Evolutionary conservation across 2,113 vertebrate species (phyloP).

Genomic region (Passer domesticus): DNA sequence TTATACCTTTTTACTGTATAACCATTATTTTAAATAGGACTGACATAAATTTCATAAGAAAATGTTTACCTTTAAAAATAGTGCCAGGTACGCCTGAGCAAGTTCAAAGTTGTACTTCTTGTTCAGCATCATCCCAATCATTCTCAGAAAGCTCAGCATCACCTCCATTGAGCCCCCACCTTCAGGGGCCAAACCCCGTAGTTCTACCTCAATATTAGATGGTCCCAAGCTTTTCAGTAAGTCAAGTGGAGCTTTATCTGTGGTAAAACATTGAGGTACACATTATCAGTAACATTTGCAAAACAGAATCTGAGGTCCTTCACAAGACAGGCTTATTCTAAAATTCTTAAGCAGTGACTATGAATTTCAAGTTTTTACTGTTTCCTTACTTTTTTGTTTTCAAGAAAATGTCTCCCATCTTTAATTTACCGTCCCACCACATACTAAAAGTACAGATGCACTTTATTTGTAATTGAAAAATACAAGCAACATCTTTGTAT

Average conservation of each 20-base stretch:
- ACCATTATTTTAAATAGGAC: neutral
- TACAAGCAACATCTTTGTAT: neutral
- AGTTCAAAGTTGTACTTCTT: slow-evolving; percentile 89
- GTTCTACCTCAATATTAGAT: slow-evolving; percentile 84
- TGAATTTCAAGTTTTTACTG: neutral
- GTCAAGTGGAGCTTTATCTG: slow-evolving; percentile 77
- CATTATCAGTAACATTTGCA: neutral
- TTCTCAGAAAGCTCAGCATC: slow-evolving; percentile 85
- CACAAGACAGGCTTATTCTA: neutral
- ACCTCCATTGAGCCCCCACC: slow-evolving; percentile 79
- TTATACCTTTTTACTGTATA: neutral
- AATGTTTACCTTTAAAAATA: slow-evolving; percentile 88
- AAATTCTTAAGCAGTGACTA: neutral
- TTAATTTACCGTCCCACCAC: neutral
- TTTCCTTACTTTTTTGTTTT: neutral
- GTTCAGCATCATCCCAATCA: slow-evolving; percentile 84
- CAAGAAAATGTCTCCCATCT: neutral
- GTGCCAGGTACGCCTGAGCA: slow-evolving; percentile 89
- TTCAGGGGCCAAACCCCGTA: slow-evolving; percentile 82
- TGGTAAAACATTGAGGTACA: neutral
- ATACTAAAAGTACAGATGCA: neutral
- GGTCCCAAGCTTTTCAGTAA: slow-evolving; percentile 84
- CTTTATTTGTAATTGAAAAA: neutral
- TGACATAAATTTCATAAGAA: neutral
- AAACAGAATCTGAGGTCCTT: neutral